These are phyloP conservation scores for Parambassis ranga DNA, from an alignment of 2,797 vertebrate genomes.

Conservation along the genomic window DNA sequence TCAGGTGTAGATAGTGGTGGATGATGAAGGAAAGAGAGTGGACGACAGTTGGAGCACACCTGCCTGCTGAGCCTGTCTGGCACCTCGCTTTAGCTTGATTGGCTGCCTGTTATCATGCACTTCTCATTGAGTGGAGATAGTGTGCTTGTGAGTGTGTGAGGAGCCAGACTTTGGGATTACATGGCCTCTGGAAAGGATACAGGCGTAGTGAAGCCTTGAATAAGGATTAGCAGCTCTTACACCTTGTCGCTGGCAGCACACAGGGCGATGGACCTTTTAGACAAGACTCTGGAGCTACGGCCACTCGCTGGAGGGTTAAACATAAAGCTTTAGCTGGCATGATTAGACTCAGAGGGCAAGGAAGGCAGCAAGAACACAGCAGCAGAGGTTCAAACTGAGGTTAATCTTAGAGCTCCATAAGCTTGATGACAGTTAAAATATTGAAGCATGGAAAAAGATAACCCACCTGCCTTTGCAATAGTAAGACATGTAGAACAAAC, in stretches of 20 bases:
- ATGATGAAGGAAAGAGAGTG: conserved; percentile 18
- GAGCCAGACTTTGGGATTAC: conserved; percentile 52
- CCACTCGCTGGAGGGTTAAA: conserved; percentile 44
- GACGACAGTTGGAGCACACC: conserved; percentile 36
- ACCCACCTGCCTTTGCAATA: not conserved
- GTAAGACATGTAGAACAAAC: not conserved
- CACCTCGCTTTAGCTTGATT: conserved; percentile 34
- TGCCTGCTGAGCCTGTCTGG: conserved; percentile 59
- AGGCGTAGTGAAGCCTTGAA: conserved; percentile 59
- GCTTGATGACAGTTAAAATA: not conserved
- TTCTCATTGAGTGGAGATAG: conserved; percentile 9
- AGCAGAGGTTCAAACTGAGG: conserved; percentile 2
- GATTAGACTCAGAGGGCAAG: conserved; percentile 25
- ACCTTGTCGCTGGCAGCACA: conserved; percentile 46
- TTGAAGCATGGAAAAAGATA: not conserved
- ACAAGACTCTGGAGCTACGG: conserved; percentile 20
- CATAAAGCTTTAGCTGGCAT: conserved; percentile 33
- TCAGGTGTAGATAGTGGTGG: conserved; percentile 16
- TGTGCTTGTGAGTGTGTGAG: not conserved
- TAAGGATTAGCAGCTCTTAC: conserved; percentile 65
- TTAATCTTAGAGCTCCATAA: not conserved
- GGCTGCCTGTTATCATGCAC: conserved; percentile 22
- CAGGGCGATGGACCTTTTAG: conserved; percentile 44
- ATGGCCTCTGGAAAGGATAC: conserved; percentile 38
- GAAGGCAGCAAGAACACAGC: not conserved